These are phyloP conservation scores for Pogonognathellus flavescens DNA, from an alignment of 1,140 invertebrate species.

Conservation along the genomic window DNA sequence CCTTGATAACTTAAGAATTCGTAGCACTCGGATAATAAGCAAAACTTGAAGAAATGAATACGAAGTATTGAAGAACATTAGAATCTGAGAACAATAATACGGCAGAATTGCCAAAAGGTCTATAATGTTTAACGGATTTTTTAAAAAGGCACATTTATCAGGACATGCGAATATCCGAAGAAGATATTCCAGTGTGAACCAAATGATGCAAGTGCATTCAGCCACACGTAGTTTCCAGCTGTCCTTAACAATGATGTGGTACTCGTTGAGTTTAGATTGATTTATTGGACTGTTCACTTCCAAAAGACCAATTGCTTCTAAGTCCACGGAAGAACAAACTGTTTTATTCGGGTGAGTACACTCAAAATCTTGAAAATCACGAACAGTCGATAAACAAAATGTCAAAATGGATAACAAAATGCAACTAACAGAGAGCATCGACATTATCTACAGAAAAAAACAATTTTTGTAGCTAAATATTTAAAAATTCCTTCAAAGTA, in stretches of 20 bases:
- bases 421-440: neutral
- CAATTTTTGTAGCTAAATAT: too few relatives aligned
- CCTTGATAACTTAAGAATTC: constrained; percentile 97
- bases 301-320: neutral
- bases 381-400: constrained; percentile 10
- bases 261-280: too few relatives aligned
- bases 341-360: neutral
- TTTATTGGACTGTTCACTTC: neutral
- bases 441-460: neutral
- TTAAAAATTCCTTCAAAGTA: too few relatives aligned
- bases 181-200: constrained; percentile 99
- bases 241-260: neutral
- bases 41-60: constrained; percentile 97
- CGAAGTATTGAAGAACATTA: constrained; percentile 93
- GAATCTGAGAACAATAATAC: constrained; percentile 82
- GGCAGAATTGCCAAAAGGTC: constrained; percentile 98
- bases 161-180: constrained; percentile 97
- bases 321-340: neutral
- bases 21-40: constrained; percentile 97
- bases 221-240: constrained; percentile 69
- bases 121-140: constrained; percentile 97
- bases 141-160: constrained; percentile 99
- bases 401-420: neutral
- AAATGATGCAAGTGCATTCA: constrained; percentile 98
- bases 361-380: neutral